A percentile compares a stretch with the other conserved stretches of the same genome.
Evolutionary conservation across 1,140 invertebrate species (phyloP).

Genomic region (Zaprionus tsacasi): DNA sequence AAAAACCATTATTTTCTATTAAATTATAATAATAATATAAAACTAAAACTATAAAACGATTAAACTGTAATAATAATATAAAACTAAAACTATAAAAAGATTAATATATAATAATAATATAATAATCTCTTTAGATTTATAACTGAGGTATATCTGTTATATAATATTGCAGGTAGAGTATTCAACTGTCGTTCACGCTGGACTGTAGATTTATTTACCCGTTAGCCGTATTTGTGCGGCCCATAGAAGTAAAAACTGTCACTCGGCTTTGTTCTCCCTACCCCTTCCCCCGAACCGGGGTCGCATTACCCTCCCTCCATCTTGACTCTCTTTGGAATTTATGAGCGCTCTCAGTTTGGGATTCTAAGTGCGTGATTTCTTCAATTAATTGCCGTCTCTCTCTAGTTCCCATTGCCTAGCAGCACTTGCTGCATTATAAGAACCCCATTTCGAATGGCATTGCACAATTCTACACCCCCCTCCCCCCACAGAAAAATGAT

Average conservation of each 20-base stretch:
- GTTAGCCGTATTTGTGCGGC: conserved; percentile 72
- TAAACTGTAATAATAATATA: too few relatives aligned
- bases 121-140: too few relatives aligned
- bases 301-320: not conserved
- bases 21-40: too few relatives aligned
- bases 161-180: too few relatives aligned
- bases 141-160: too few relatives aligned
- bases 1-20: too few relatives aligned
- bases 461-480: conserved; percentile 57
- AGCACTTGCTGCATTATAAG: conserved; percentile 39
- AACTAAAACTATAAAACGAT: too few relatives aligned
- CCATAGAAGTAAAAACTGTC: conserved; percentile 57
- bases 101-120: too few relatives aligned
- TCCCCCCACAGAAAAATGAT: conserved; percentile 23
- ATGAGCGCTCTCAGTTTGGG: conserved; percentile 38
- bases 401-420: conserved; percentile 26
- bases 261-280: conserved; percentile 27
- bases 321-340: conserved; percentile 50
- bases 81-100: too few relatives aligned
- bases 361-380: conserved; percentile 74
- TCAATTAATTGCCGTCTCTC: conserved; percentile 77
- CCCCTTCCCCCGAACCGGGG: not conserved
- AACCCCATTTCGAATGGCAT: conserved; percentile 28
- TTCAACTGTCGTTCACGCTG: too few relatives aligned
- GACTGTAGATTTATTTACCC: conserved; percentile 22